Conservation (phyloP, 2,113 vertebrate species). For the Micromys minutus region DNA sequence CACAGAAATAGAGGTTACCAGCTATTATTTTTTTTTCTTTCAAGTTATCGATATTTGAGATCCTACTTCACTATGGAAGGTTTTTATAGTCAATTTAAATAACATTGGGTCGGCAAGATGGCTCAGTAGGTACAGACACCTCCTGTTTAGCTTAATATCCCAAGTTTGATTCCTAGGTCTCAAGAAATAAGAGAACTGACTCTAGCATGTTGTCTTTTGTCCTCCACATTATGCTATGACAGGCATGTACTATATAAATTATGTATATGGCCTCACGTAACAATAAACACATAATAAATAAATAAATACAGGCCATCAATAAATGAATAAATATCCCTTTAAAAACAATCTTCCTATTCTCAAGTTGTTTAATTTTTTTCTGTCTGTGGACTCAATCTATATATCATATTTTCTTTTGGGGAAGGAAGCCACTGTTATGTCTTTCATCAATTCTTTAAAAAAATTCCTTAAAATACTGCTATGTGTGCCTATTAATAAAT, state of each 20-base stretch:
- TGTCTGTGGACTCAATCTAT: not conserved
- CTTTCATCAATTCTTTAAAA: constrained; percentile 7
- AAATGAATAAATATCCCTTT: not conserved
- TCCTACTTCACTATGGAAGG: not conserved
- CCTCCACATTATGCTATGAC: not conserved
- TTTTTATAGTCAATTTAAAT: not conserved
- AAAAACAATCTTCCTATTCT: not conserved
- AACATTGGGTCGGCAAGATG: not conserved
- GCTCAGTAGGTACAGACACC: not conserved
- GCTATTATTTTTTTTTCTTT: not conserved
- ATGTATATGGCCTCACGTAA: not conserved
- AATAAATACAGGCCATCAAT: not conserved
- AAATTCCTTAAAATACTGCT: not conserved
- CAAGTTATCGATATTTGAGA: not conserved
- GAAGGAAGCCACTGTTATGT: not conserved
- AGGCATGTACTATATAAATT: not conserved
- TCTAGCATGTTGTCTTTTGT: not conserved
- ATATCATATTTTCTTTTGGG: not conserved
- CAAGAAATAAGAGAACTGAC: not conserved
- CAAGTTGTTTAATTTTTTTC: not conserved
- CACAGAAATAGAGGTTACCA: not conserved
- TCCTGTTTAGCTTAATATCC: not conserved
- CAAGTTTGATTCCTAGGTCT: not conserved
- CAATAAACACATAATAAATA: not conserved
- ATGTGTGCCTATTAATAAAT: not conserved